Base-by-base conservation (phyloP, 2,888 invertebrate species). In the Nomada goodeniana region DNA sequence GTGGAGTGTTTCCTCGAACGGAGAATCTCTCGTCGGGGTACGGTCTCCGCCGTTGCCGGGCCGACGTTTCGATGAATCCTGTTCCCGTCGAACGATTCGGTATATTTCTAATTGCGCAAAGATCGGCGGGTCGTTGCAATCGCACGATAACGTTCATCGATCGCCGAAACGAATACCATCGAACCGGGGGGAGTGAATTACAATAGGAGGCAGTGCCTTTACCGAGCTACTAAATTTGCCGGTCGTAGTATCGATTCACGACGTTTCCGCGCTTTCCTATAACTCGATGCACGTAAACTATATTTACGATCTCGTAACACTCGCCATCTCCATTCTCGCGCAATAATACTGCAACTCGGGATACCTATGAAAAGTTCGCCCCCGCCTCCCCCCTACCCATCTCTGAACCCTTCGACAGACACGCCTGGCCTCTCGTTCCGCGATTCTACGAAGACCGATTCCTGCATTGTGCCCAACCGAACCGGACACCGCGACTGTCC, bases 291-390 rank as follows among this genome's bases (percentile, higher is more conserved):
- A 11, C 64, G 18, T 63, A 47, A 26, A 63, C 9, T 63, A 7
- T 50, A 64, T 50, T 50, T 47, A 11, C 47, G 64, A 50, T 64
- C 64, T 15, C 47, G 64, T 50, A 26, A 26, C 11, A 26, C 47
- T 64, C 64, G 23, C 47, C 26, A 15, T 18, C 64, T n/a, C 42
- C 11, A n/a, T 55, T 42, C 23, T 9, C 4, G 10, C 36, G 20
- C 42, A 47, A 47, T 47, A 15, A 42, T n/a, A 42, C 4, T 18
- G 15, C 55, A 26, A 42, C 5, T 2, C 26, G 9, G 18, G 10
- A 47, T 47, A 26, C 57, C 13, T 13, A 18, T 23, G 13, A 23
- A 64, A 47, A 26, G 15, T 64, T 47, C 20, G 47, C 11, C 23
- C 20, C 3, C 23, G 7, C 10, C 26, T 2, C 26, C 5, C 47